Base-by-base conservation (phyloP, 2,888 invertebrate genomes). In the Drosophila subsilvestris region DNA sequence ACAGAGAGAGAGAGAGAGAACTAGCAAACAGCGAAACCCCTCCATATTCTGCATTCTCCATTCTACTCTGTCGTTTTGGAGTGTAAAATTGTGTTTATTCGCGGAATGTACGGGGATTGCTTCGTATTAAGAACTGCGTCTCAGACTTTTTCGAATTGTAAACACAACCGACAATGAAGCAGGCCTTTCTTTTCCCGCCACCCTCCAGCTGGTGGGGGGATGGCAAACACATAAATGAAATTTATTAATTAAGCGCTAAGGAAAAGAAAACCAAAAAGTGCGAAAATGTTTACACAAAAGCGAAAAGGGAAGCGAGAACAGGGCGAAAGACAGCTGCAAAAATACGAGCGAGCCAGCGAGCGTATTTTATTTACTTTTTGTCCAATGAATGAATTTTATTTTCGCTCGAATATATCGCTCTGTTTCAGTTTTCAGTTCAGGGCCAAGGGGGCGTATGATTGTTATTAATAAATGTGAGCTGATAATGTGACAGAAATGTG, bases 161-260 rank as follows among this genome's bases (percentile, higher is more conserved):
- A 76, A 73, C 73, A 73, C 69, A 78, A 68, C 75, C 66, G n/a
- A n/a, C n/a, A n/a, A n/a, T n/a, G n/a, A n/a, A n/a, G n/a, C 51
- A 48, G 51, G 47, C 27, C 27, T 27, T 27, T 27, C 3, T 9
- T 27, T 9, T 27, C 9, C 3, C 9, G 8, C 9, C 14, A 37
- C 7, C n/a, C 7, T 14, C 37, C 37, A 37, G 37, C 37, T 37
- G 14, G 0, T 37, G 14, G 37, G 27, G 27, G 14, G 37, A 14
- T 7, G 54, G 42, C 53, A 63, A 71, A 58, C 54, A 58, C 57
- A 73, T 44, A 63, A 32, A 47, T 17, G 45, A 59, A 61, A 73
- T 75, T 70, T 83, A 86, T 82, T 86, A 83, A 86, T 83, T 74
- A 70, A 86, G 72, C 59, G 63, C 62, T 45, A 76, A 37, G 14